Percentiles rank a stretch among this genome's conserved stretches.
Conservation (phyloP, 1,140 invertebrate species). For the Pogonomyrmex barbatus region DNA sequence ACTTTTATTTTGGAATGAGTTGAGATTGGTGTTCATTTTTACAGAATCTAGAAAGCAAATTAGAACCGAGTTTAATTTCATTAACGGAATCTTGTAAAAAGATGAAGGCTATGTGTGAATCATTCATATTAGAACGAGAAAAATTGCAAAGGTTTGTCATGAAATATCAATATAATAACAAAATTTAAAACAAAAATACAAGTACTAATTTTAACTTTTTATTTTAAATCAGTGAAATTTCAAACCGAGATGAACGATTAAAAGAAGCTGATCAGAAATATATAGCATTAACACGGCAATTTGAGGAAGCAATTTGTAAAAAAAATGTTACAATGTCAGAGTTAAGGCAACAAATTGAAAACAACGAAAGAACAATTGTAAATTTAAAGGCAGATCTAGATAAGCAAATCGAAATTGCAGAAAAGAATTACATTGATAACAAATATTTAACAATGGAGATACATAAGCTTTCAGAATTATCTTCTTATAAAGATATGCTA, state of each 20-base stretch:
- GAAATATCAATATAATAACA: slow-evolving; percentile 3
- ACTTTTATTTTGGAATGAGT: slow-evolving; percentile 6
- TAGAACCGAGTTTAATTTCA: slow-evolving; percentile 62
- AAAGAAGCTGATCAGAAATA: slow-evolving; percentile 57
- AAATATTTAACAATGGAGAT: slow-evolving; percentile 74
- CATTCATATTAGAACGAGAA: slow-evolving; percentile 61
- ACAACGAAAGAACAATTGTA: slow-evolving; percentile 60
- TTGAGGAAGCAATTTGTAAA: slow-evolving; percentile 61
- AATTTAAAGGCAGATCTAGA: slow-evolving; percentile 66
- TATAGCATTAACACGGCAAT: slow-evolving; percentile 54
- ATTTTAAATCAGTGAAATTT: slow-evolving; percentile 67
- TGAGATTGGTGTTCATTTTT: slow-evolving; percentile 21
- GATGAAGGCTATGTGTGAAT: slow-evolving; percentile 62
- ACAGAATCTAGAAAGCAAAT: slow-evolving; percentile 71
- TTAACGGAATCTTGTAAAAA: slow-evolving; percentile 68
- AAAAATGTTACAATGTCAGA: slow-evolving; percentile 65
- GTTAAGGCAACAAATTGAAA: slow-evolving; percentile 63
- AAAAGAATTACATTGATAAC: slow-evolving; percentile 63
- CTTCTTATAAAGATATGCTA: slow-evolving; percentile 69
- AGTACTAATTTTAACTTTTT: not conserved
- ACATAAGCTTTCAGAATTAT: slow-evolving; percentile 72
- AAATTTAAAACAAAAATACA: not conserved
- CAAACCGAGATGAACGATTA: slow-evolving; percentile 56
- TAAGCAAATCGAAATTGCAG: slow-evolving; percentile 70
- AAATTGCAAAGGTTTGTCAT: slow-evolving; percentile 71